Base-by-base conservation (phyloP, 2,797 vertebrate species). In the Poecilia picta region DNA sequence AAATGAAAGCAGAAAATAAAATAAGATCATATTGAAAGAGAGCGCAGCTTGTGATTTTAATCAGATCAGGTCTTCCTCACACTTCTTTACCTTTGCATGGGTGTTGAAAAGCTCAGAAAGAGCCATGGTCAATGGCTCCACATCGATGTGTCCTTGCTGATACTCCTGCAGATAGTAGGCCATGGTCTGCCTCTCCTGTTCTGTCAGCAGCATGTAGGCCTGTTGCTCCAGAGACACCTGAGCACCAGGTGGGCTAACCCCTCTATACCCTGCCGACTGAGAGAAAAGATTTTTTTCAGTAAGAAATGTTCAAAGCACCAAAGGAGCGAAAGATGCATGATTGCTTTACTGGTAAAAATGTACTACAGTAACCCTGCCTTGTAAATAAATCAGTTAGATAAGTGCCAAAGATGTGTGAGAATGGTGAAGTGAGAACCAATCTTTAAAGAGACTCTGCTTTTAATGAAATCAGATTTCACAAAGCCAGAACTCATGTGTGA, bases 21-120 rank as follows among this genome's bases (percentile, higher is more conserved):
- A 16, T 72, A 6, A 59, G 28, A 39, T 20, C 15, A n/a, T 10
- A 13, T 8, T 13, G 3, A 43, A 16, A 11, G 41, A 62, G 36
- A 46, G 55, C 23, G 1, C 3, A 3, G 28, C 41, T 15, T 8
- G 18, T 2, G 0, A 36, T n/a, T 72, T 57, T 6, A 45, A 70
- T 68, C 78, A 28, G 62, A 7, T 66, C 23, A 43, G 15, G 1
- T 53, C 25, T 18, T 31, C 43, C 28, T 73, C 15, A 59, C 39
- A 15, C 15, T n/a, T n/a, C 18, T 31, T 36, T 92, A 98, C 98
- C 97, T 99, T 99, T 85, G 98, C 97, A 0, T 98, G 97, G 0
- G 98, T 99, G 93, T 98, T 98, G 92, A 98, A 96, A 64, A 99
- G 96, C 92, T 99, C 97, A 0, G 97, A 98, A 83, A 99, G 95